Evolutionary conservation across 2,113 vertebrate species (phyloP), one percentile per base, ranked within the genome.

Genomic region (Harpagus bidentatus): DNA sequence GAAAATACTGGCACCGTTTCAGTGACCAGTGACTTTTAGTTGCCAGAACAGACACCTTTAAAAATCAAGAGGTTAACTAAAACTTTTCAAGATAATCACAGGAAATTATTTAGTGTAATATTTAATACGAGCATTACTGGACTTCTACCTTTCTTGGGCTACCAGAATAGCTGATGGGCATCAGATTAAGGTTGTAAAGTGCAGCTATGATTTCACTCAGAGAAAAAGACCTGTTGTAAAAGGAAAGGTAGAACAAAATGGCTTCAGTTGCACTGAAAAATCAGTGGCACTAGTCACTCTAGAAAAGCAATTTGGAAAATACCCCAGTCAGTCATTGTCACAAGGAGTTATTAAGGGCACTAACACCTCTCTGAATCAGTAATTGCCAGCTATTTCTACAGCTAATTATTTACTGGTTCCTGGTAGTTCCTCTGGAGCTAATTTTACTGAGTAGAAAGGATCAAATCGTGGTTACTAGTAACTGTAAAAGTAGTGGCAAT

Each of bases 221-320:
- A 90, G 26, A 40, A 88, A 81, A 86, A 73, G 31, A 61, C 8
- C 15, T 50, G 10, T 34, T 83, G 14, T 58, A 69, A 84, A 86
- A 91, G 31, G 63, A 74, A 82, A 78, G 25, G 45, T 9, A 77
- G 26, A 80, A 93, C 12, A 83, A 90, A 90, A 83, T 19, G 67
- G 0, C 32, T 92, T 84, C 63, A 58, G 36, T 77, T 82, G 11
- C 55, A 55, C 21, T 92, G 67, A 74, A 92, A 87, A 88, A 70
- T 90, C 63, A 34, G 43, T 59, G n/a, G 3, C 11, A 61, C 50
- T 93, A 91, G 86, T 93, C 47, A 67, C 9, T 71, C 34, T 20
- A 92, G 28, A 62, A 95, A 86, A 83, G 23, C 38, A 81, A 40
- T 83, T 88, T 86, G 21, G 26, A 84, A 95, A 95, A 86, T 90